Evolutionary conservation across 2,113 vertebrate species (phyloP).

Genomic region (Probosciger aterrimus): DNA sequence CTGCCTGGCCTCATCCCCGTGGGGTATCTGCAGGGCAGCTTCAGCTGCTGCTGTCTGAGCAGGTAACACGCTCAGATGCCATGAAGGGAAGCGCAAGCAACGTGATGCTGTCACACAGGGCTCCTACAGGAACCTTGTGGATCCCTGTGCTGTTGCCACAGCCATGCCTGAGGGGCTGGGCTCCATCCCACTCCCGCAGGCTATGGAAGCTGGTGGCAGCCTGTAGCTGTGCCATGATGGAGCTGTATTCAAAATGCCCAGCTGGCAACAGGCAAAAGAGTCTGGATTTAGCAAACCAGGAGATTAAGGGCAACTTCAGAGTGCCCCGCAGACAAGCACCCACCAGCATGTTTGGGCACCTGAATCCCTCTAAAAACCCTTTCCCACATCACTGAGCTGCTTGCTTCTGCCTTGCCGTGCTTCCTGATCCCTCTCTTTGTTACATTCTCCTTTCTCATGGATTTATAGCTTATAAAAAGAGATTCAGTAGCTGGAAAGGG

Average conservation of each 20-base stretch:
- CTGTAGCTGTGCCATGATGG: not conserved
- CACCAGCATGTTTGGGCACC: not conserved
- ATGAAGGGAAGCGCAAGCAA: fast-evolving
- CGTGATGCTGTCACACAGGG: fast-evolving
- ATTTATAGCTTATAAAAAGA: conserved; percentile 10
- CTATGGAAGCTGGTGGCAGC: fast-evolving
- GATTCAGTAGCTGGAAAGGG: not conserved
- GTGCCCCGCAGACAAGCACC: not conserved
- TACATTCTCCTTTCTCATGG: not conserved
- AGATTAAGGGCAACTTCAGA: not conserved
- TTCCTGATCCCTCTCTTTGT: not conserved
- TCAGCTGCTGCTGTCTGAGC: not conserved
- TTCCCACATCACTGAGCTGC: not conserved
- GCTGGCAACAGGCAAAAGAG: not conserved
- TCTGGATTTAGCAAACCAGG: not conserved
- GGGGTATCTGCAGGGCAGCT: not conserved
- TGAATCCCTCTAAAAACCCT: not conserved
- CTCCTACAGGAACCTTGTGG: fast-evolving
- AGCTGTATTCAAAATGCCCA: not conserved
- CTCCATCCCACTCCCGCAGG: not conserved
- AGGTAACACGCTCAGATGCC: fast-evolving
- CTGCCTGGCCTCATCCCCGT: not conserved
- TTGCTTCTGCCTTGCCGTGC: not conserved
- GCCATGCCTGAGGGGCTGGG: not conserved
- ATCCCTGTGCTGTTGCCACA: not conserved